These are phyloP conservation scores for Syritta pipiens DNA, from an alignment of 2,888 invertebrate species.

Conservation along the genomic window DNA sequence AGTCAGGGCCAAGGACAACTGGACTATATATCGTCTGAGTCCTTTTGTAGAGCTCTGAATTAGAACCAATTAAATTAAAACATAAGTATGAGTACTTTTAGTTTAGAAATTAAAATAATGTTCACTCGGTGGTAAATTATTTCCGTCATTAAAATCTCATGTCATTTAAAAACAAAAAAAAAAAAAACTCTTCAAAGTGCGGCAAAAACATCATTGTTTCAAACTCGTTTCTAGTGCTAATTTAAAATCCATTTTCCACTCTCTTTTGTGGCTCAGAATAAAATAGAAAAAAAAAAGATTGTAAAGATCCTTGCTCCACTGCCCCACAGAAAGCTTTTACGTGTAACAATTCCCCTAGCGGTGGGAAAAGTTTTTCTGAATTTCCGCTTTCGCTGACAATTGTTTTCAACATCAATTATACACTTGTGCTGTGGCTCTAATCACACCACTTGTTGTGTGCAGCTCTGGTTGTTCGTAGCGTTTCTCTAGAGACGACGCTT, in stretches of 20 bases:
- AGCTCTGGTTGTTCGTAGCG: neutral
- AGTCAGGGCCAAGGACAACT: too few relatives aligned
- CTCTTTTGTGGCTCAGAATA: neutral
- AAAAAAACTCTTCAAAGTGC: neutral
- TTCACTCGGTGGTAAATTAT: too few relatives aligned
- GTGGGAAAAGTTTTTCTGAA: conserved; percentile 24
- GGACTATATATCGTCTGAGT: too few relatives aligned
- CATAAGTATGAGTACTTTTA: too few relatives aligned
- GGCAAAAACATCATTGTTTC: neutral
- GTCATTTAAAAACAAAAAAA: neutral
- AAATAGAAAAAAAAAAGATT: neutral
- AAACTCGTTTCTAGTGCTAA: conserved; percentile 14
- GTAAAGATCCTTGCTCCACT: conserved; percentile 19
- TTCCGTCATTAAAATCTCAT: conserved; percentile 7
- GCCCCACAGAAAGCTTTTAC: conserved; percentile 32
- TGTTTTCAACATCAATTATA: conserved; percentile 52
- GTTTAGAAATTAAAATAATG: too few relatives aligned
- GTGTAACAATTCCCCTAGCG: conserved; percentile 32
- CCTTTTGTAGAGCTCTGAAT: too few relatives aligned
- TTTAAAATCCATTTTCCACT: conserved; percentile 3
- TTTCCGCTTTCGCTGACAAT: conserved; percentile 49
- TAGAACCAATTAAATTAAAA: too few relatives aligned
- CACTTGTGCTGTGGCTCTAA: conserved; percentile 37
- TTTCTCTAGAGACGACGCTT: conserved; percentile 6
- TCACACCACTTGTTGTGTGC: conserved; percentile 28